These are phyloP conservation scores for Mixornis gularis DNA, from an alignment of 2,113 vertebrate species.

Conservation along the genomic window DNA sequence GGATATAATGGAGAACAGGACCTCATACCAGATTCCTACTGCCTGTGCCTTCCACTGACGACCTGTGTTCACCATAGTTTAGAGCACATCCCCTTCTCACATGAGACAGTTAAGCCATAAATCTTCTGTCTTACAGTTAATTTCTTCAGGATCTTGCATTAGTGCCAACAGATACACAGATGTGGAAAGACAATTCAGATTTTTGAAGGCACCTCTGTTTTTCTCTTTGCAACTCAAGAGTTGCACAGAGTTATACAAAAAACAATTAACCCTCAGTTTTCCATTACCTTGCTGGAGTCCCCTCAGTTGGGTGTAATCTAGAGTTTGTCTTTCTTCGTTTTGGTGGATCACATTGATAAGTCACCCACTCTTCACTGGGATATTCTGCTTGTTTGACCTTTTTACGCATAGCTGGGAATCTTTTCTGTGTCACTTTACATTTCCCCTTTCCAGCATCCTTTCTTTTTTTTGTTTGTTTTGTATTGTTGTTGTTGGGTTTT, in stretches of 20 bases:
- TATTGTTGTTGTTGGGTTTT: not conserved
- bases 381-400: not conserved
- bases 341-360: not conserved
- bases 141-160: not conserved
- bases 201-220: not conserved
- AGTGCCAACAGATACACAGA: not conserved
- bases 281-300: not conserved
- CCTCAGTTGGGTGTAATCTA: not conserved
- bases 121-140: not conserved
- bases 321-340: not conserved
- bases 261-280: not conserved
- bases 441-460: not conserved
- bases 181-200: not conserved
- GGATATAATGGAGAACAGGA: not conserved
- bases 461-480: not conserved
- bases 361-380: not conserved
- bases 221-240: not conserved
- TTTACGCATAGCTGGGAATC: not conserved
- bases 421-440: not conserved
- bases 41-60: not conserved
- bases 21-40: not conserved
- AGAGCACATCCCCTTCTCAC: not conserved
- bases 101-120: not conserved
- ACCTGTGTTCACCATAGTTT: not conserved
- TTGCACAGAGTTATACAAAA: not conserved